A percentile compares a stretch with the other conserved stretches of the same genome.
Conservation (phyloP, 2,888 invertebrate species). For the Xestia xanthographa region DNA sequence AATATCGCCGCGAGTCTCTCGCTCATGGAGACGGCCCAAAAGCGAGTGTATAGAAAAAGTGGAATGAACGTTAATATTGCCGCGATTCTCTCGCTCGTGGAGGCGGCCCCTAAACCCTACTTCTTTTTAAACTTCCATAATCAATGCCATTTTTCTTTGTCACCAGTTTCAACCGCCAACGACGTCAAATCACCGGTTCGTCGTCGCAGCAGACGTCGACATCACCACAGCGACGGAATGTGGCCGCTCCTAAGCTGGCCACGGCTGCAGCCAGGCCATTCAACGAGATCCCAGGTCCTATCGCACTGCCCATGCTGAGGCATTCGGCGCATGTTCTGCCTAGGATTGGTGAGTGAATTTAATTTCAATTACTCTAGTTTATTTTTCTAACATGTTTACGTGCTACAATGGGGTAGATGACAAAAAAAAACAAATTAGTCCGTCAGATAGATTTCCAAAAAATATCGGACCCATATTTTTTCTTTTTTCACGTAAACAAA, state of each 20-base stretch:
- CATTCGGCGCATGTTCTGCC: conserved; percentile 86
- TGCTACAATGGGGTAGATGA: no score
- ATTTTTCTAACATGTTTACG: neutral
- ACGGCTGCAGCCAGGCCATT: conserved; percentile 74
- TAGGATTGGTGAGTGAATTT: conserved; percentile 81
- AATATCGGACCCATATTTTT: no score
- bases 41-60: no score
- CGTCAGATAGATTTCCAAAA: no score
- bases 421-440: no score
- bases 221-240: conserved; percentile 81
- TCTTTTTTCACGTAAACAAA: no score
- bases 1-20: no score
- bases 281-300: conserved; percentile 85
- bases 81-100: no score
- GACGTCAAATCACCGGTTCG: conserved; percentile 78
- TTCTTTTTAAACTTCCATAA: neutral
- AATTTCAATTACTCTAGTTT: neutral
- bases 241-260: conserved; percentile 68
- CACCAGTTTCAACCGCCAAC: conserved; percentile 78
- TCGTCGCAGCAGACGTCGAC: conserved; percentile 80
- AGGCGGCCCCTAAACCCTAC: no score
- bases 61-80: no score
- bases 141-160: neutral
- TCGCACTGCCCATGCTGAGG: conserved; percentile 85
- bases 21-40: no score